Evolutionary conservation across 30 jellyfish, hydroid and myxozoan species (phyloP).

Genomic region (Aurelia coerulea): DNA sequence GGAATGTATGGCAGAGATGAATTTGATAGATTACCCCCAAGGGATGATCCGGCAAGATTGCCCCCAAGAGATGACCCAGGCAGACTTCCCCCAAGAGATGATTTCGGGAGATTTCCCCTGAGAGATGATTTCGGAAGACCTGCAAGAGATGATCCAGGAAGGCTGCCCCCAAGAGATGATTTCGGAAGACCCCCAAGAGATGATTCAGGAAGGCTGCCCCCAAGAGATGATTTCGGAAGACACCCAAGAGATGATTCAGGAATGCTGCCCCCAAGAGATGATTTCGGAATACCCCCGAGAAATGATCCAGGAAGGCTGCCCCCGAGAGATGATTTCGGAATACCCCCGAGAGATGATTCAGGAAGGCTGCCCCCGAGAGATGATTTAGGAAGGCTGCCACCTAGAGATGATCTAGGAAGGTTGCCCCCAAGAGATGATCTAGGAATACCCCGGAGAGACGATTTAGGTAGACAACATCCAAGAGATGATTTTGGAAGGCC

Average conservation of each 20-base stretch:
- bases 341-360: constrained; percentile 13
- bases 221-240: constrained; percentile 28
- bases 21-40: constrained; percentile 10
- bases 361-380: constrained; percentile 39
- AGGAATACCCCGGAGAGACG: constrained; percentile 36
- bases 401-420: background rate
- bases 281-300: constrained; percentile 10
- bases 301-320: constrained; percentile 17
- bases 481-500: constrained; percentile 6
- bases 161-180: background rate
- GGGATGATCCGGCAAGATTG: constrained; percentile 32
- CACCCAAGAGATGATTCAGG: background rate
- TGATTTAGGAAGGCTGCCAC: constrained; percentile 8
- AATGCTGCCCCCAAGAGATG: constrained; percentile 14
- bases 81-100: constrained; percentile 10
- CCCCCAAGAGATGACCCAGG: background rate
- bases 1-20: constrained; percentile 14
- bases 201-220: constrained; percentile 22
- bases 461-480: constrained; percentile 1
- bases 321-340: background rate
- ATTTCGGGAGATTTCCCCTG: constrained; percentile 6
- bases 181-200: constrained; percentile 1
- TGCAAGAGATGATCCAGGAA: background rate
- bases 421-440: constrained; percentile 7
- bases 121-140: constrained; percentile 35